Evolutionary conservation across 2,113 vertebrate species (phyloP).

Genomic region (Sturnus vulgaris): DNA sequence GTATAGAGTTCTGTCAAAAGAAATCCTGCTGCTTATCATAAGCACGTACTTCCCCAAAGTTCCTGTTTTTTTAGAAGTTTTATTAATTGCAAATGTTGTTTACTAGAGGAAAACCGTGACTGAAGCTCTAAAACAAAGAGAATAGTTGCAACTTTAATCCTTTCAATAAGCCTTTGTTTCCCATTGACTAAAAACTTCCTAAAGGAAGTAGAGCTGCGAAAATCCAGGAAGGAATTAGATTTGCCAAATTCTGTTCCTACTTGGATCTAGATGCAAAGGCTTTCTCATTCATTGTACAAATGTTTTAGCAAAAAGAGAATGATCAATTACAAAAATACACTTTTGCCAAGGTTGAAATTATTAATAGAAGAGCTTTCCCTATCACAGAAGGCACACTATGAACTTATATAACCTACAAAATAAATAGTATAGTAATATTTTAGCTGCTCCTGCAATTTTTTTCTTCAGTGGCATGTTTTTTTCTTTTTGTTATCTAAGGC

Average conservation of each 20-base stretch:
- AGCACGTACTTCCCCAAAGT: conserved; percentile 73
- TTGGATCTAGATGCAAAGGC: conserved; percentile 49
- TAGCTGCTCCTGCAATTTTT: not conserved
- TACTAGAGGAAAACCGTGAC: conserved; percentile 74
- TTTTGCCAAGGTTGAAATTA: conserved; percentile 19
- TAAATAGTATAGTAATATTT: not conserved
- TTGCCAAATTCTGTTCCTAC: conserved; percentile 63
- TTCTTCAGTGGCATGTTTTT: not conserved
- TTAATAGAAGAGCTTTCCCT: conserved; percentile 31
- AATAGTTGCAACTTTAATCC: conserved; percentile 75
- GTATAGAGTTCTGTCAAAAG: conserved; percentile 61
- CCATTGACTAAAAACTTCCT: conserved; percentile 88
- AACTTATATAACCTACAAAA: not conserved
- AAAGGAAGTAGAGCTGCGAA: conserved; percentile 80
- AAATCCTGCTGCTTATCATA: conserved; percentile 76
- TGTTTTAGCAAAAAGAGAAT: conserved; percentile 1
- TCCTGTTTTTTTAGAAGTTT: conserved; percentile 78
- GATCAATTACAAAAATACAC: conserved; percentile 1
- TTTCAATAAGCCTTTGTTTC: conserved; percentile 87
- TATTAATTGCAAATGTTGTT: conserved; percentile 79
- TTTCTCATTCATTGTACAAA: conserved; percentile 49
- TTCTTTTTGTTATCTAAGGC: not conserved
- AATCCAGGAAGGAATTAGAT: conserved; percentile 78
- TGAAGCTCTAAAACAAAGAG: conserved; percentile 77
- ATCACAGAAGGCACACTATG: not conserved